Evolutionary conservation across 2,113 vertebrate genomes (phyloP).

Genomic region (Glaucidium brasilianum): DNA sequence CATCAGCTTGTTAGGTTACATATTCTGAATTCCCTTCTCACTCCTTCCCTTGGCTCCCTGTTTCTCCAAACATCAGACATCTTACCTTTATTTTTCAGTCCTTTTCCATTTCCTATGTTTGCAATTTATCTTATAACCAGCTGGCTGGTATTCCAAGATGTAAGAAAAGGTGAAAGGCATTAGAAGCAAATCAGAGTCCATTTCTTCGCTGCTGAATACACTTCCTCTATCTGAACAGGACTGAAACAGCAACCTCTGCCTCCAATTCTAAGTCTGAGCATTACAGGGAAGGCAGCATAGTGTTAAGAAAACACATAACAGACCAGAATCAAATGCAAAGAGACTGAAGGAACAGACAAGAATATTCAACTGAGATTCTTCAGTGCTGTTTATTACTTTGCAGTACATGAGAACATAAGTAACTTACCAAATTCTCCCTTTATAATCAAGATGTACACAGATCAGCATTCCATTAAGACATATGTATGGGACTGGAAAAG

Average conservation of each 20-base stretch:
- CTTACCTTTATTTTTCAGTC: not conserved
- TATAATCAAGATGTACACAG: not conserved
- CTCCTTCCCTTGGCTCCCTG: not conserved
- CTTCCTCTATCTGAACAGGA: not conserved
- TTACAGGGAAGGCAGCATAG: not conserved
- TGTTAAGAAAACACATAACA: not conserved
- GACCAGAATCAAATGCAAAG: not conserved
- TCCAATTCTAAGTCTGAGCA: rapidly evolving
- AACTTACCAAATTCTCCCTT: not conserved
- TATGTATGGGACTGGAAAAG: not conserved
- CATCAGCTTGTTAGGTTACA: not conserved
- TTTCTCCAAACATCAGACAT: not conserved
- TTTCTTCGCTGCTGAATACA: not conserved
- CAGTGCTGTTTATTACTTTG: not conserved
- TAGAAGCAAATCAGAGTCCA: not conserved
- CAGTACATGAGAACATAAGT: not conserved
- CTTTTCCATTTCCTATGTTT: not conserved
- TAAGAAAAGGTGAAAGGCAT: not conserved
- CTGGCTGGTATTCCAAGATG: not conserved
- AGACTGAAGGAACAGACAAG: not conserved
- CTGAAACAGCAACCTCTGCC: not conserved
- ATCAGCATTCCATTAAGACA: not conserved
- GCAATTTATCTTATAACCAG: not conserved
- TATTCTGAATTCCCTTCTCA: not conserved
- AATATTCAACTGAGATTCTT: not conserved